Base-by-base conservation (phyloP, 2,797 vertebrate genomes). In the Rhinophrynus dorsalis region DNA sequence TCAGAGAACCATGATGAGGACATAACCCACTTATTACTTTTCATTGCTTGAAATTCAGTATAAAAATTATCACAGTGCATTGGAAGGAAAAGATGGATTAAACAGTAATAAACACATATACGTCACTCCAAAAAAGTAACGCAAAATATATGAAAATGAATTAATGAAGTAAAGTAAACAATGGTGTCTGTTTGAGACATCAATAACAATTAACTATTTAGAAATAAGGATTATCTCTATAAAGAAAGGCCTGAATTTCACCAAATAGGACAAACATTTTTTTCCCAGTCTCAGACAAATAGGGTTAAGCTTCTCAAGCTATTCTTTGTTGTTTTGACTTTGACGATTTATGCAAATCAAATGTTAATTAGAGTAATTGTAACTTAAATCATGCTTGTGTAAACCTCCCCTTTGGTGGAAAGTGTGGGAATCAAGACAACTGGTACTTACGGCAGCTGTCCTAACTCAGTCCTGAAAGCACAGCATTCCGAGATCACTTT, bases 271-370 rank as follows among this genome's bases (percentile, higher is more conserved):
- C 2, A 5, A 48, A 48, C 23, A 18, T 9, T 48, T 48, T 48
- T 90, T 90, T 93, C 89, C 91, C 82, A 88, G 87, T 80, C 88
- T 88, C 88, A 89, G 89, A 92, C 88, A 92, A 91, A 89, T 85
- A 86, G 91, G 92, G 93, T 94, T 95, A 94, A 90, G 85, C 80
- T 89, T 92, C 90, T 90, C 90, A 89, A 86, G 87, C 89, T 88
- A 86, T 85, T 81, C 87, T 83, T 90, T 92, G 94, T 95, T 94
- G 93, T 95, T 94, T 87, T 93, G 88, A 90, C 80, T 90, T 93
- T 92, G 93, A 94, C 93, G 93, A 93, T 94, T 94, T 95, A 96
- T 96, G 94, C 93, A 96, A 92, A 96, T 96, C 86, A 94, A 90
- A 96, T 97, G 94, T 93, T 96, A 97, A 96, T 95, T 92, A 94